These are phyloP conservation scores for Drosophila sulfurigaster DNA, from an alignment of 1,140 invertebrate species.

Conservation along the genomic window DNA sequence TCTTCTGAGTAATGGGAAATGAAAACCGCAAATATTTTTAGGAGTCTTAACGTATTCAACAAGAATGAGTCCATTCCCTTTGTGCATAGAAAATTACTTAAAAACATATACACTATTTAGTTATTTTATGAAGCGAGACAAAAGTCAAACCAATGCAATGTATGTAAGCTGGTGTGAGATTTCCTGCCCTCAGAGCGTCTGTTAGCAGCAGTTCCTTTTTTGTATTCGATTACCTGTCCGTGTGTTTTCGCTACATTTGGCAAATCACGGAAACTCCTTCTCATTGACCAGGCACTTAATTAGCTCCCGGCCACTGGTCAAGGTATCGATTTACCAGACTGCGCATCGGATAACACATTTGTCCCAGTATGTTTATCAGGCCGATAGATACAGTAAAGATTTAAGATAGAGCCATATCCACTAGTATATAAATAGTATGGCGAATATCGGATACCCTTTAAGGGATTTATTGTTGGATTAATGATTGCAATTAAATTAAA, in stretches of 20 bases:
- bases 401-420: neutral
- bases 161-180: conserved; percentile 60
- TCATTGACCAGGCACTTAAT: conserved; percentile 59
- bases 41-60: conserved; percentile 39
- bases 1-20: conserved; percentile 44
- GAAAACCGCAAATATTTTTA: conserved; percentile 75
- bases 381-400: neutral
- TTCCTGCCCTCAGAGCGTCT: conserved; percentile 36
- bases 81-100: conserved; percentile 69
- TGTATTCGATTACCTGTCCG: conserved; percentile 55
- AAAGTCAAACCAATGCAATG: conserved; percentile 27
- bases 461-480: no score
- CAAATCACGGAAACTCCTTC: conserved; percentile 35
- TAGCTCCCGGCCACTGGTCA: conserved; percentile 67
- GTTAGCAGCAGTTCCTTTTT: conserved; percentile 50
- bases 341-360: conserved; percentile 72
- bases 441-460: neutral
- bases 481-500: no score
- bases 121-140: conserved; percentile 16
- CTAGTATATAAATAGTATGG: neutral
- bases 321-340: conserved; percentile 73
- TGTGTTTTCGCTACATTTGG: conserved; percentile 38
- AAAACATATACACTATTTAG: conserved; percentile 42
- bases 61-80: conserved; percentile 31
- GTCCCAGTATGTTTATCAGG: conserved; percentile 30